A percentile compares a stretch with the other conserved stretches of the same genome.
Conservation (phyloP, 1,140 invertebrate species). For the Bombus pascuorum region DNA sequence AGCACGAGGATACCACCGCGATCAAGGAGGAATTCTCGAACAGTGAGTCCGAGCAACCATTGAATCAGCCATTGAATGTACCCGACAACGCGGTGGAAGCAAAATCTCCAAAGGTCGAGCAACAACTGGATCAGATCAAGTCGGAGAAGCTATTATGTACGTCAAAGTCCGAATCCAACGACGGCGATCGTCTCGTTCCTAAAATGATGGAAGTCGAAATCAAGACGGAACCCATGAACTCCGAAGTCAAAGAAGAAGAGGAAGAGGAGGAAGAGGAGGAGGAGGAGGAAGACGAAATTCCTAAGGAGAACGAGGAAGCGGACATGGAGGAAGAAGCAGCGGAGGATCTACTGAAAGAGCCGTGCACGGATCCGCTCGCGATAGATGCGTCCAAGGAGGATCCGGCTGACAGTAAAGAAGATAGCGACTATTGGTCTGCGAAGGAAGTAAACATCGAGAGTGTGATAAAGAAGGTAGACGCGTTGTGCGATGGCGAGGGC, state of each 20-base stretch:
- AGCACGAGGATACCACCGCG: slow-evolving; percentile 35
- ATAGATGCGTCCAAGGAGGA: slow-evolving; percentile 78
- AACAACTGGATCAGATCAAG: slow-evolving; percentile 5
- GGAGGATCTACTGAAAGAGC: slow-evolving; percentile 68
- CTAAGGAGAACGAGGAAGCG: slow-evolving; percentile 63
- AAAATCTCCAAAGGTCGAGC: slow-evolving; percentile 51
- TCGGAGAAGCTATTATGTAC: slow-evolving; percentile 22
- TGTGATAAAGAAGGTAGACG: slow-evolving; percentile 90
- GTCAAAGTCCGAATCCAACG: slow-evolving; percentile 17
- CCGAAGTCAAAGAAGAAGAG: slow-evolving; percentile 53
- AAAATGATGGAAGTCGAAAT: slow-evolving; percentile 59
- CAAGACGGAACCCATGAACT: slow-evolving; percentile 30
- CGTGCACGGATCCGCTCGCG: slow-evolving; percentile 68
- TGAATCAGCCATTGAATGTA: not conserved
- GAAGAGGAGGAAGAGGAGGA: not conserved
- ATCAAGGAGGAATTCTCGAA: slow-evolving; percentile 48
- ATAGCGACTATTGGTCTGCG: slow-evolving; percentile 89
- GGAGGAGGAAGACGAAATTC: slow-evolving; percentile 48
- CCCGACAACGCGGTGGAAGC: not conserved
- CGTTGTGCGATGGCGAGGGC: slow-evolving; percentile 81
- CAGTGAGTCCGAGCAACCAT: slow-evolving; percentile 65
- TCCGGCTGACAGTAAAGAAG: slow-evolving; percentile 85
- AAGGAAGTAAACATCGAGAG: slow-evolving; percentile 91
- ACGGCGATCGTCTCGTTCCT: not conserved
- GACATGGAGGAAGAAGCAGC: slow-evolving; percentile 67